Evolutionary conservation across 2,113 vertebrate species (phyloP), one percentile per base, ranked within the genome.

Genomic region (Trachemys scripta): DNA sequence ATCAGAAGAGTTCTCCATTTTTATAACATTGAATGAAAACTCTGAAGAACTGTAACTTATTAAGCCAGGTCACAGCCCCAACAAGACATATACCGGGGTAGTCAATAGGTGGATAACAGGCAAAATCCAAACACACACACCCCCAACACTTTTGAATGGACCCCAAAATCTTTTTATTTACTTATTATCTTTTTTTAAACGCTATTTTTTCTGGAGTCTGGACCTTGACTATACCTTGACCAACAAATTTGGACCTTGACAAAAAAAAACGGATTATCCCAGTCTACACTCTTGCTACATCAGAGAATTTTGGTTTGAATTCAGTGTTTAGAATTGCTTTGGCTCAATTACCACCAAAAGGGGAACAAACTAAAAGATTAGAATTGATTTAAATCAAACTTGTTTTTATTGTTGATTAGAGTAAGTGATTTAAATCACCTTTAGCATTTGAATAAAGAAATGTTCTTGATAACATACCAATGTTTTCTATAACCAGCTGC

Each of bases 401-500:
- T n/a, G 35, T 42, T n/a, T 38, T 72, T 69, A 38, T 75, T 97
- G 97, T 97, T 2, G 24, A 94, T 97, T 65, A 90, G 57, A 47
- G 50, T 92, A 82, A 35, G 69, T 91, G 91, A 89, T 89, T 96
- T 94, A 97, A 96, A 93, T 90, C 94, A 89, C 83, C 95, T 85
- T 50, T 79, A 92, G 93, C 93, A 96, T 97, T 81, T 57, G 57
- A 94, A 96, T 89, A 96, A 96, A 97, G 81, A 96, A 88, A 69
- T 10, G 3, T 92, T 47, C 42, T 47, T 78, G n/a, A 75, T 24
- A 47, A 78, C 25, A 78, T 47, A 47, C 42, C 22, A 47, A 14
- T 78, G 13, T 96, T 95, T 72, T 87, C 92, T 94, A 95, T 69
- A 95, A 94, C 89, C 97, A 97, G 97, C 96, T 97, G 96, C 96